Base-by-base conservation (phyloP, 2,888 invertebrate genomes). In the Marasmarcha lunaedactyla region DNA sequence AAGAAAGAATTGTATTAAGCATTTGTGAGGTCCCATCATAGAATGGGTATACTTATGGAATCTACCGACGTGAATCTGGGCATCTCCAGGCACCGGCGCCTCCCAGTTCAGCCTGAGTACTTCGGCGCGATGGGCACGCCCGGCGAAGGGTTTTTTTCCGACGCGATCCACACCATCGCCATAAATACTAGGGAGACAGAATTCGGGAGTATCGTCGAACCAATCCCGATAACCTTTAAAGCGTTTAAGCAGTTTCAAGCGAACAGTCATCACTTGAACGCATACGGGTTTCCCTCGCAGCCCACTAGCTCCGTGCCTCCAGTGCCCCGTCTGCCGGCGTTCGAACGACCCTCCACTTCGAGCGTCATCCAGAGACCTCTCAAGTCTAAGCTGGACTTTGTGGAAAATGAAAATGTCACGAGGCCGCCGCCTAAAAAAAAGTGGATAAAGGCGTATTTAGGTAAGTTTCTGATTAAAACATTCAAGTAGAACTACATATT, bases 341-440 rank as follows among this genome's bases (percentile, higher is more conserved):
- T 52, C 37, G 65, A 61, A 37, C 58, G 43, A 30, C 60, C 69
- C 7, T 51, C 65, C 26, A 55, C 69, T 35, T 66, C 71, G n/a
- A 51, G 49, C 13, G 49, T 50, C 26, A 51, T 45, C 41, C 52
- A 57, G 10, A 66, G 54, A 42, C 63, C 63, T 3, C 51, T 54
- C 25, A 72, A 34, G 12, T 4, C 12, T 5, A 34, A 63, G 46
- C 56, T 63, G 46, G 61, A 67, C 46, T 41, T 46, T 12, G 68
- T 60, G 51, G 63, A 68, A 34, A 48, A 54, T 47, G 51, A 57
- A 47, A 71, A 58, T 47, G 54, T 71, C 37, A 60, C 62, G 14
- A 57, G 63, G 43, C 86, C 88, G 27, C 87, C 89, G 40, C 90
- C 90, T 34, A 90, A 90, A 76, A 90, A 90, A 79, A 90, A 90